Percentiles rank a stretch among this genome's conserved stretches.
Evolutionary conservation across 2,797 vertebrate genomes (phyloP).

Genomic region (Notolepis coatsorum): DNA sequence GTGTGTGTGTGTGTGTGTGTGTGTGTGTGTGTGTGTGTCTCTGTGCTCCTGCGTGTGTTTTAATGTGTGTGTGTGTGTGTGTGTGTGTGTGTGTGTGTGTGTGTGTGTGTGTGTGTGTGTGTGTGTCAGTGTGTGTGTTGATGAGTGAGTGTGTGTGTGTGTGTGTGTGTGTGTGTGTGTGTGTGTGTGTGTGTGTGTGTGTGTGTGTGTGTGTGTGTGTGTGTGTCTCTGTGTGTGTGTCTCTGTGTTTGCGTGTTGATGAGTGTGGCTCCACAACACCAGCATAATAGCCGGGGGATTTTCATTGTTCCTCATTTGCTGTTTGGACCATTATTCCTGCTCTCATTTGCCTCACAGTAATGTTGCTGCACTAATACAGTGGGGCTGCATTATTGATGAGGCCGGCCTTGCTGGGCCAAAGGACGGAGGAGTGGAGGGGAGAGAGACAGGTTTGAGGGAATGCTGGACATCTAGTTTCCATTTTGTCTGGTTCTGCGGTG

Average conservation of each 20-base stretch:
- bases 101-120: conserved; percentile 11
- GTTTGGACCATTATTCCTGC: conserved; percentile 54
- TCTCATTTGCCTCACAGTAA: conserved; percentile 60
- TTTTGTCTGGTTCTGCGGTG: conserved; percentile 28
- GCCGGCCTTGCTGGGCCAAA: conserved; percentile 21
- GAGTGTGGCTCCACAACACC: conserved; percentile 16
- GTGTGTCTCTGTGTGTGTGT: background rate
- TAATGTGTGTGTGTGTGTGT: conserved; percentile 12
- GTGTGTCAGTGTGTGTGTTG: conserved; percentile 21
- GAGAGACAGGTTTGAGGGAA: conserved; percentile 8
- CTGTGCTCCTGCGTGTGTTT: conserved; percentile 41
- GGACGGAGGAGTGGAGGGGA: conserved; percentile 22
- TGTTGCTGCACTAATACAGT: conserved; percentile 52
- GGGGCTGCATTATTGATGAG: conserved; percentile 69
- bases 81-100: background rate
- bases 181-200: conserved; percentile 33
- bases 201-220: background rate
- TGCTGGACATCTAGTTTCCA: conserved; percentile 19
- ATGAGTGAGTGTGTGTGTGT: conserved; percentile 6
- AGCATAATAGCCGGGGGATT: conserved; percentile 44
- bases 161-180: conserved; percentile 26
- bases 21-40: conserved; percentile 8
- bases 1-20: conserved; percentile 28
- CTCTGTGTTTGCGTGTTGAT: conserved; percentile 6
- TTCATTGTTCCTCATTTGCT: conserved; percentile 54